Conservation (phyloP, 2,888 invertebrate species). For the Nipponacmea schrenckii region DNA sequence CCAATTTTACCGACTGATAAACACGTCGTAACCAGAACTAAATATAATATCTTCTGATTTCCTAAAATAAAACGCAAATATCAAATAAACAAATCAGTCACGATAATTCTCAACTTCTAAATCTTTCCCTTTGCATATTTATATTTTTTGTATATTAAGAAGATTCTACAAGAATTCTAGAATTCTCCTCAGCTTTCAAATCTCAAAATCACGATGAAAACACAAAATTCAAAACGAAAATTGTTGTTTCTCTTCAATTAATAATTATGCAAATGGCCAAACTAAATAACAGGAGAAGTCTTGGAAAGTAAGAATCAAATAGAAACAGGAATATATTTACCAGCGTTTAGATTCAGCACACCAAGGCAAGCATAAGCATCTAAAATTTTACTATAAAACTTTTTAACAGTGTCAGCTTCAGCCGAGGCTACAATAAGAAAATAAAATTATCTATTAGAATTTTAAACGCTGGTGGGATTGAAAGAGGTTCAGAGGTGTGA, state of each 20-base stretch:
- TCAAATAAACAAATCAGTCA: not conserved
- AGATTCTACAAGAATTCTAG: too few relatives aligned
- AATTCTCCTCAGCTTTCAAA: too few relatives aligned
- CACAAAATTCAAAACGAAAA: too few relatives aligned
- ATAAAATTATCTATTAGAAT: constrained; percentile 5
- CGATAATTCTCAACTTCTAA: too few relatives aligned
- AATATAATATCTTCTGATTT: constrained; percentile 74
- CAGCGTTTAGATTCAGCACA: constrained; percentile 76
- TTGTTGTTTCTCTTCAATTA: too few relatives aligned
- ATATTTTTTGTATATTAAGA: too few relatives aligned
- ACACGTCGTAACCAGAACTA: constrained; percentile 94
- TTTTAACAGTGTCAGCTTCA: constrained; percentile 89
- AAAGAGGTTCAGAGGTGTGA: too few relatives aligned
- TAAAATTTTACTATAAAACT: constrained; percentile 87
- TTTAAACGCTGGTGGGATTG: not conserved
- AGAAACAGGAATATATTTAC: constrained; percentile 27
- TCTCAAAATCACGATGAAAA: too few relatives aligned
- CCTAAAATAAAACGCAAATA: constrained; percentile 50
- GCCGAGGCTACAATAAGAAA: constrained; percentile 74
- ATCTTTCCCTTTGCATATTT: too few relatives aligned
- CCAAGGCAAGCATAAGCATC: constrained; percentile 98
- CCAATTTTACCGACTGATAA: constrained; percentile 95
- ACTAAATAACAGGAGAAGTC: too few relatives aligned
- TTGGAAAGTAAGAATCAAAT: too few relatives aligned
- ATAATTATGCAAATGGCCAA: too few relatives aligned